Conservation (phyloP, 2,797 vertebrate genomes). For the Scleropages formosus region DNA sequence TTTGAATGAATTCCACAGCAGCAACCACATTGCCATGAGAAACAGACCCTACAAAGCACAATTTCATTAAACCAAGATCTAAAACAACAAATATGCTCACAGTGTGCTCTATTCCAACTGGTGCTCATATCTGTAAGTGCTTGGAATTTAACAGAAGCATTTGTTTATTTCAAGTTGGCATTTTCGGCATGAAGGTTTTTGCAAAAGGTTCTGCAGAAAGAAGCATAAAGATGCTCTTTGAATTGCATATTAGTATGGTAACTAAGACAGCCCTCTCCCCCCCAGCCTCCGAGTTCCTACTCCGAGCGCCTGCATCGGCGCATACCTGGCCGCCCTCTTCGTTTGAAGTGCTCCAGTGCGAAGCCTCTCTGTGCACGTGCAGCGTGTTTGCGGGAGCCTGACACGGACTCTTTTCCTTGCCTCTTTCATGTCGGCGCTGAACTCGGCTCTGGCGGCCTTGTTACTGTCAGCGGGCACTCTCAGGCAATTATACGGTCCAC, state of each 20-base stretch:
- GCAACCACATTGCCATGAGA: no score
- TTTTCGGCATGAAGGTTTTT: background rate
- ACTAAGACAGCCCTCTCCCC: background rate
- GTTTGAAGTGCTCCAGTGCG: background rate
- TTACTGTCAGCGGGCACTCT: background rate
- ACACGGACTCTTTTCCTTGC: background rate
- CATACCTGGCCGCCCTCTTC: background rate
- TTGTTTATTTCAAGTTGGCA: background rate
- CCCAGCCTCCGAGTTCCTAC: background rate
- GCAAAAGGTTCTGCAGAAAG: background rate
- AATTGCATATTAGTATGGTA: background rate
- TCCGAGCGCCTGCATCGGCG: background rate
- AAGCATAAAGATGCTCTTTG: no score
- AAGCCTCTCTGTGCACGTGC: background rate
- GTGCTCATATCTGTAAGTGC: no score
- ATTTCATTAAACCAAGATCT: no score
- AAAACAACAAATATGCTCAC: no score
- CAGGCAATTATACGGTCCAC: background rate
- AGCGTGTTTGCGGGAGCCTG: background rate
- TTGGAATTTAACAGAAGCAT: no score
- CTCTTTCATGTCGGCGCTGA: background rate
- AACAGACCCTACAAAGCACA: no score
- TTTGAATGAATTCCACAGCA: no score
- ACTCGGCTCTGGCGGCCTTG: background rate
- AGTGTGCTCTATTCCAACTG: no score